Evolutionary conservation across 92 coral and sea anemone genomes (phyloP).

Genomic region (Anthopleura xanthogrammica): DNA sequence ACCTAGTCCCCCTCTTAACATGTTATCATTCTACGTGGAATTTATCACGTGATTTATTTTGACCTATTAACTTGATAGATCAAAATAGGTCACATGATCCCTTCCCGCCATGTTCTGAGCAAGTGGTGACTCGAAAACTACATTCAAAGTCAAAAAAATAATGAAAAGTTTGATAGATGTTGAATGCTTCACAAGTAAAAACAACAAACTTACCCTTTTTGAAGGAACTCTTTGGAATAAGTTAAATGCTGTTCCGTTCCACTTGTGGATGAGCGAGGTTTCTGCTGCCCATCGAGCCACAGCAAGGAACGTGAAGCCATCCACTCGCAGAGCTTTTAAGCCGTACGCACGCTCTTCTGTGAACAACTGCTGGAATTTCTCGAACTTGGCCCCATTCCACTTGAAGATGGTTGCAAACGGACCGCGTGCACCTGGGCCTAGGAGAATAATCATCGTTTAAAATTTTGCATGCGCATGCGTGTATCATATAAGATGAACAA

Average conservation of each 20-base stretch:
- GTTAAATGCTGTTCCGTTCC: slow-evolving; percentile 84
- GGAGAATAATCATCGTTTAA: neutral
- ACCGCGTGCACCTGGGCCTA: slow-evolving; percentile 82
- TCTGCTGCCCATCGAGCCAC: slow-evolving; percentile 78
- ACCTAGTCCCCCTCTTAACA: no score
- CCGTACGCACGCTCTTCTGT: slow-evolving; percentile 84
- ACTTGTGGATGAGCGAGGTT: slow-evolving; percentile 72
- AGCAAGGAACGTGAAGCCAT: slow-evolving; percentile 60
- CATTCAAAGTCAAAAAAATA: no score
- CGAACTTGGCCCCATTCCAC: slow-evolving; percentile 86
- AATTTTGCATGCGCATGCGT: neutral
- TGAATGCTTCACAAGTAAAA: neutral
- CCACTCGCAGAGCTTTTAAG: slow-evolving; percentile 64
- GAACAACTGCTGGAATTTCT: slow-evolving; percentile 45
- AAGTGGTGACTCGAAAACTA: no score
- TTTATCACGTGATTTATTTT: no score
- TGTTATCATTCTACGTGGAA: no score
- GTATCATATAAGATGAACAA: no score
- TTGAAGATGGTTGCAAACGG: slow-evolving; percentile 69
- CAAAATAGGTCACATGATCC: no score
- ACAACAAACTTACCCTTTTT: slow-evolving; percentile 51
- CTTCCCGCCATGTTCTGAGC: no score
- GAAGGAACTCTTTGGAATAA: slow-evolving; percentile 83
- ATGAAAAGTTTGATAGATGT: no score
- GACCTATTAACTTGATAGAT: no score